Conservation (phyloP, 1,140 invertebrate species). For the Chionoecetes opilio region DNA sequence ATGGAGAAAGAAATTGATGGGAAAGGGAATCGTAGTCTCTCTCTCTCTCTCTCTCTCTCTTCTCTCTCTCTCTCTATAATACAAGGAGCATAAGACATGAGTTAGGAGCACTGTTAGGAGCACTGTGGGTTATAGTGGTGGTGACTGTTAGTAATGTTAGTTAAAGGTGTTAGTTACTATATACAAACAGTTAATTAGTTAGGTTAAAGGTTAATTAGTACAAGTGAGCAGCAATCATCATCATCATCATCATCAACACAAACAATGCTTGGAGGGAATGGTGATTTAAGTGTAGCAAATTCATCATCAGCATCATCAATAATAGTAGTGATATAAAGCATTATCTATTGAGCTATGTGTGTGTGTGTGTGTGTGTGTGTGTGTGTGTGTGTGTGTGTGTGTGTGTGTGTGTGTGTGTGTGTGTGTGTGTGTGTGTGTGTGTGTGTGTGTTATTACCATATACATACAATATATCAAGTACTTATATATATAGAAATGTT, state of each 20-base stretch:
- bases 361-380: slow-evolving; percentile 38
- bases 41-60: too few relatives aligned
- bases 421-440: slow-evolving; percentile 17
- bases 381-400: slow-evolving; percentile 40
- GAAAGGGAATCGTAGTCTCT: neutral
- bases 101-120: neutral
- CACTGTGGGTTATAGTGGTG: neutral
- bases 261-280: neutral
- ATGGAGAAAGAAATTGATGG: too few relatives aligned
- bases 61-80: neutral
- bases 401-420: slow-evolving; percentile 20
- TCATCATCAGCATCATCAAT: neutral
- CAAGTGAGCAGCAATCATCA: neutral
- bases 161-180: slow-evolving; percentile 12
- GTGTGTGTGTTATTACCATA: neutral
- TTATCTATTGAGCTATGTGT: neutral
- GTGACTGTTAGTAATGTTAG: too few relatives aligned
- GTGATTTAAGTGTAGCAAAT: neutral
- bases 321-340: neutral
- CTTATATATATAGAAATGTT: neutral
- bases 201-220: neutral
- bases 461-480: neutral
- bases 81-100: too few relatives aligned
- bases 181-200: neutral
- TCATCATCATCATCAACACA: neutral